These are phyloP conservation scores for Machimus rusticus DNA, from an alignment of 2,888 invertebrate genomes.

Conservation along the genomic window DNA sequence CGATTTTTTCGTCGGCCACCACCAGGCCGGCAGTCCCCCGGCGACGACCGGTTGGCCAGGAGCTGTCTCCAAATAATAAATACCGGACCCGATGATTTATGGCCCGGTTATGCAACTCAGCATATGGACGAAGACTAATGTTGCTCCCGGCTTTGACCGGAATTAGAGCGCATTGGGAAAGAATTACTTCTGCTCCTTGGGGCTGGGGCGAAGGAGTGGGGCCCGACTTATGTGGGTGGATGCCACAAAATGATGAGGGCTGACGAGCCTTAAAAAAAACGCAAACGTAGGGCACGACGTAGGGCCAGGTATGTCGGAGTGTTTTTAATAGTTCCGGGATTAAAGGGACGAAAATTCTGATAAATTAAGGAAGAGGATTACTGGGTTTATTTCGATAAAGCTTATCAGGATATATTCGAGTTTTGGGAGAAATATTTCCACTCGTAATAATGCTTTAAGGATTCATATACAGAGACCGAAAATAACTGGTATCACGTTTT, in stretches of 20 bases:
- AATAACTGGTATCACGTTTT: too few relatives aligned
- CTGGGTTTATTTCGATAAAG: neutral
- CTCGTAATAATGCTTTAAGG: too few relatives aligned
- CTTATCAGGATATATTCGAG: neutral
- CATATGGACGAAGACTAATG: constrained; percentile 49
- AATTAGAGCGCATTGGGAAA: constrained; percentile 37
- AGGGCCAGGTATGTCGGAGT: neutral
- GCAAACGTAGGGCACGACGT: neutral
- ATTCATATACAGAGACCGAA: too few relatives aligned
- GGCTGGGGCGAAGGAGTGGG: neutral
- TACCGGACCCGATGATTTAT: constrained; percentile 48
- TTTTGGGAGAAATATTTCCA: too few relatives aligned
- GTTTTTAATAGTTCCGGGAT: neutral
- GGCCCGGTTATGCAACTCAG: constrained; percentile 47
- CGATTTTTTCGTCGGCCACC: constrained; percentile 10
- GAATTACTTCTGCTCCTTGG: constrained; percentile 23
- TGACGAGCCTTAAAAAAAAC: neutral
- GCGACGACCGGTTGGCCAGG: constrained; percentile 6
- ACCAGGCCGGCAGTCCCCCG: neutral
- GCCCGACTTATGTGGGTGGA: neutral
- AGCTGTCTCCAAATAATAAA: constrained; percentile 48
- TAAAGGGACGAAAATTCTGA: neutral
- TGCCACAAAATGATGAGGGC: neutral
- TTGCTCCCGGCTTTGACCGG: constrained; percentile 39
- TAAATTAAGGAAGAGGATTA: neutral